Conservation (phyloP, 2,797 vertebrate species). For the Propithecus deckenii region DNA sequence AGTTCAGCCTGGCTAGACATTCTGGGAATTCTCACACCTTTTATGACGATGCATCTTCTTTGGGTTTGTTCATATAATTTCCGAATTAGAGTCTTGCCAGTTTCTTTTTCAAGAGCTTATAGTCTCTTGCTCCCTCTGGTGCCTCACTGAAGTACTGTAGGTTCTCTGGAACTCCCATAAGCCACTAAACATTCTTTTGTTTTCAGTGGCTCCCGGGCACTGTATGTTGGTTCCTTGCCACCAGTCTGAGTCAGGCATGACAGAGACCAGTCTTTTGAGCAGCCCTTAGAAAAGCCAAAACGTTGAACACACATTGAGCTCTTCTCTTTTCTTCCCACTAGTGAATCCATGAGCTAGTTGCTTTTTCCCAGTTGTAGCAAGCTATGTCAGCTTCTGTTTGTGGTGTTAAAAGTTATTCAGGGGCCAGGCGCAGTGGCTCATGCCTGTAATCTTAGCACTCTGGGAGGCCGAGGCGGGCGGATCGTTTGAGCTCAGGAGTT, state of each 20-base stretch:
- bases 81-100: not conserved
- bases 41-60: not conserved
- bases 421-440: too few species aligned
- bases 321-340: not conserved
- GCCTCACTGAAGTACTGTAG: not conserved
- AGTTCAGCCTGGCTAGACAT: not conserved
- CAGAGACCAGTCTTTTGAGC: not conserved
- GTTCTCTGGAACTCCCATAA: not conserved
- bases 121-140: not conserved
- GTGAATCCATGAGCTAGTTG: not conserved
- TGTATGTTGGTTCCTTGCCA: not conserved
- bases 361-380: not conserved
- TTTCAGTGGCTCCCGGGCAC: not conserved
- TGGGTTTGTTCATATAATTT: not conserved
- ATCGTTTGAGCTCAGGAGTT: too few species aligned
- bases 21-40: not conserved
- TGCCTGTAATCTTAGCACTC: too few species aligned
- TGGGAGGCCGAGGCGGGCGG: too few species aligned
- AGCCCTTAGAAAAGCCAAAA: not conserved
- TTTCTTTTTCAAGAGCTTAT: not conserved
- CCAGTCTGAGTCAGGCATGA: not conserved
- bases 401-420: not conserved
- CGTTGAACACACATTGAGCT: not conserved
- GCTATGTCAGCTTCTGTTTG: not conserved
- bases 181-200: not conserved